A percentile compares a stretch with the other conserved stretches of the same genome.
phyloP scores from a whole-genome alignment of 2,888 invertebrate species.

The Macrophya alboannulata region DNA sequence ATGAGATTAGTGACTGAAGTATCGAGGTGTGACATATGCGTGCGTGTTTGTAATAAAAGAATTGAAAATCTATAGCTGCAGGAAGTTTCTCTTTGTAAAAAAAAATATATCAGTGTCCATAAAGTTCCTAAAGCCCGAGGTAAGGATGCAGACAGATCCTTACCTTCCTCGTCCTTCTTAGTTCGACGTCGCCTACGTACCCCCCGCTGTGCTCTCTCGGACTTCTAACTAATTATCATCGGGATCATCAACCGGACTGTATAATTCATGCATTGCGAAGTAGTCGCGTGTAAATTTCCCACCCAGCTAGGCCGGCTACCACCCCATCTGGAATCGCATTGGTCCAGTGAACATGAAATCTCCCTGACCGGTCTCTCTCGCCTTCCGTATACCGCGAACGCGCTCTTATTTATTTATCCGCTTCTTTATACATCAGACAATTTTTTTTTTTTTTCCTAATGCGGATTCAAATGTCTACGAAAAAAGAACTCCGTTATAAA shows the following conservation, averaged over 20 bases:
- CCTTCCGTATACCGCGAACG: slow-evolving; percentile 5
- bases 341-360: slow-evolving; percentile 54
- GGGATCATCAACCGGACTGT: slow-evolving; percentile 56
- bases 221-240: slow-evolving; percentile 61
- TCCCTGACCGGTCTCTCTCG: slow-evolving; percentile 47
- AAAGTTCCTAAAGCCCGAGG: slow-evolving; percentile 13
- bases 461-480: neutral
- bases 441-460: too few relatives aligned
- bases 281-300: slow-evolving; percentile 49
- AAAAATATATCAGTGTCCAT: neutral
- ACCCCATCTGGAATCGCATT: slow-evolving; percentile 51
- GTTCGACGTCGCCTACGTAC: slow-evolving; percentile 43
- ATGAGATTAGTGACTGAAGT: too few relatives aligned
- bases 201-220: slow-evolving; percentile 34
- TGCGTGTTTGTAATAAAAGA: too few relatives aligned
- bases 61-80: neutral
- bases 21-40: too few relatives aligned
- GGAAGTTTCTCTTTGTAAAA: neutral
- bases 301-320: slow-evolving; percentile 19
- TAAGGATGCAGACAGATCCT: slow-evolving; percentile 5
- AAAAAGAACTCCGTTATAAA: neutral
- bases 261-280: slow-evolving; percentile 55
- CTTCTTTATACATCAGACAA: neutral
- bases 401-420: slow-evolving; percentile 25
- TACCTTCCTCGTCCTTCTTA: neutral